A percentile compares a stretch with the other conserved stretches of the same genome.
Conservation (phyloP, 2,888 invertebrate species). For the Scelioninae gen. 1 region DNA sequence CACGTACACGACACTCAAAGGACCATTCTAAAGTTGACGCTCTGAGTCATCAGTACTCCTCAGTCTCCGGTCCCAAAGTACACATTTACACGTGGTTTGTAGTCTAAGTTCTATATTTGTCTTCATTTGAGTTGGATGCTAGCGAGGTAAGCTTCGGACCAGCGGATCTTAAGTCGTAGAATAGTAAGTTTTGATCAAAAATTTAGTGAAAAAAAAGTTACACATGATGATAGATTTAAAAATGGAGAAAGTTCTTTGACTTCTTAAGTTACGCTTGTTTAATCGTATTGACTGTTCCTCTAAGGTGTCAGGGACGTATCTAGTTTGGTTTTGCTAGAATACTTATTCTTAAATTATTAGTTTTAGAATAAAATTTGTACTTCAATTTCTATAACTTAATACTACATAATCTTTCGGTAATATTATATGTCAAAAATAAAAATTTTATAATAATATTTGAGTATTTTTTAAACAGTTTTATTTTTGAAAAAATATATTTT, state of each 20-base stretch:
- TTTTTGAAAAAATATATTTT: too few relatives aligned
- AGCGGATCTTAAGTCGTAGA: conserved; percentile 29
- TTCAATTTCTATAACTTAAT: too few relatives aligned
- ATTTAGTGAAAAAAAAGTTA: too few relatives aligned
- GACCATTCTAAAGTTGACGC: conserved; percentile 58
- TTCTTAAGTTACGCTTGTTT: conserved; percentile 14
- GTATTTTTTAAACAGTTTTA: too few relatives aligned
- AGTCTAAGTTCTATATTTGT: conserved; percentile 64
- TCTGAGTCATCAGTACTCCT: conserved; percentile 61
- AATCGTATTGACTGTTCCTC: conserved; percentile 40
- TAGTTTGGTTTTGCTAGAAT: conserved; percentile 3
- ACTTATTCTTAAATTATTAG: too few relatives aligned
- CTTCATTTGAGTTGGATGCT: conserved; percentile 39
- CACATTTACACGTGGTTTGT: conserved; percentile 58
- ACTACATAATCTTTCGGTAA: too few relatives aligned
- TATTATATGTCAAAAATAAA: too few relatives aligned
- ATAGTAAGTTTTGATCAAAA: neutral
- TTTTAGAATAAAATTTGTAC: too few relatives aligned
- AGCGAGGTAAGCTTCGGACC: conserved; percentile 50
- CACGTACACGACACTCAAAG: conserved; percentile 47
- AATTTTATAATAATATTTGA: too few relatives aligned
- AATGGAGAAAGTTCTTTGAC: conserved; percentile 41
- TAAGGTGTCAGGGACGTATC: conserved; percentile 57
- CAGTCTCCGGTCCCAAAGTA: conserved; percentile 42
- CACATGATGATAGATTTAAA: too few relatives aligned